Evolutionary conservation across 2,888 invertebrate species (phyloP).

Genomic region (Zaprionus lineosus): DNA sequence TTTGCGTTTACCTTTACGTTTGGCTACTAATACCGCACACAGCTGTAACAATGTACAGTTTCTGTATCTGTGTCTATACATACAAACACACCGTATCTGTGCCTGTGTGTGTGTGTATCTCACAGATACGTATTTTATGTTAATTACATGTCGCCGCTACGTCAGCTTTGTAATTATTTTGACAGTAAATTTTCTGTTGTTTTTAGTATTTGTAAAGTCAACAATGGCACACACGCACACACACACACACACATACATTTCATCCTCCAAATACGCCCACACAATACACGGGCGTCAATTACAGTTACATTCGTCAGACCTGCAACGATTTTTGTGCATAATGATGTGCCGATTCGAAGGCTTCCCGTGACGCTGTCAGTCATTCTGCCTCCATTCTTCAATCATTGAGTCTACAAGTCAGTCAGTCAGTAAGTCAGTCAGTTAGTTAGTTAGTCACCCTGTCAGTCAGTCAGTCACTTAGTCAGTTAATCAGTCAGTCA

Average conservation of each 20-base stretch:
- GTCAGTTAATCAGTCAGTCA: too few relatives aligned
- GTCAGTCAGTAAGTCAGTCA: slow-evolving; percentile 13
- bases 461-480: too few relatives aligned
- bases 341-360: slow-evolving; percentile 58
- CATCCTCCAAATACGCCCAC: neutral
- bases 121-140: slow-evolving; percentile 63
- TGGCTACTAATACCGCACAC: slow-evolving; percentile 10
- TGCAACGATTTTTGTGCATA: slow-evolving; percentile 52
- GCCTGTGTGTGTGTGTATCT: slow-evolving; percentile 32
- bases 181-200: slow-evolving; percentile 63
- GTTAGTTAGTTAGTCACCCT: slow-evolving; percentile 13
- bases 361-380: neutral
- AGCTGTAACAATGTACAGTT: slow-evolving; percentile 4
- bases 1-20: too few relatives aligned
- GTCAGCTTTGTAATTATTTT: slow-evolving; percentile 72
- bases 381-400: neutral
- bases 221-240: slow-evolving; percentile 24
- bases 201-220: slow-evolving; percentile 53
- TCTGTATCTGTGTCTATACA: slow-evolving; percentile 11
- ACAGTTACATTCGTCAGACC: slow-evolving; percentile 53
- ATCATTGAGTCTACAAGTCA: slow-evolving; percentile 7
- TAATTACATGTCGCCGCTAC: slow-evolving; percentile 66
- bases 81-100: neutral
- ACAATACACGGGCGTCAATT: slow-evolving; percentile 10
- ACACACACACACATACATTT: slow-evolving; percentile 4